Evolutionary conservation across 2,113 vertebrate species (phyloP), one percentile per base, ranked within the genome.

Genomic region (Brachionichthys hirsutus): DNA sequence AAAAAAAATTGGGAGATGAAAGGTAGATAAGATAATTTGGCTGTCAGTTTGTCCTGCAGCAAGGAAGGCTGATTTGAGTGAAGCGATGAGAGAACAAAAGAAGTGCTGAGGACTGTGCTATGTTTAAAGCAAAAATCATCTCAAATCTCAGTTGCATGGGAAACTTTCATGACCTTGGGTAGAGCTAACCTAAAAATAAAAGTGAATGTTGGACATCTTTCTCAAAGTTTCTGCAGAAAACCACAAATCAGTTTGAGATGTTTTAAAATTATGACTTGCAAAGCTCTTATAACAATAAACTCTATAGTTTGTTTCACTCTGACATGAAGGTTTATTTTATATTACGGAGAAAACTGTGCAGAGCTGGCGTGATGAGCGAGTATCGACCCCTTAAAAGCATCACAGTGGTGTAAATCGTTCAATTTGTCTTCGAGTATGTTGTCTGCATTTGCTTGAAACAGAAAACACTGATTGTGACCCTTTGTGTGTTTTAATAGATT

Each of bases 1-100:
- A 86, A 81, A 86, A 82, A 80, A 70, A 67, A 68, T 75, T 80
- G 75, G 72, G 75, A 85, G 81, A 85, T 89, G 80, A 89, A 88
- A 81, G 80, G 78, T 88, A 76, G 78, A 85, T 87, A 84, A 85
- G 75, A 84, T 87, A 79, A 85, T 88, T 84, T 81, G 75, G 70
- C 77, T 77, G 77, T 81, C 35, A 11, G 67, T 87, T 60, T 13
- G 45, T 70, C 83, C 51, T 56, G 76, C 65, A 75, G 77, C 81
- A 82, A 80, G 57, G 69, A 80, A 53, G 76, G 69, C 73, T 77
- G 73, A 84, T 76, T 86, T 80, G 75, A 61, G 68, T 22, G 75
- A 80, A 73, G 79, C 48, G 59, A 12, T 47, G 54, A 22, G 50
- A 80, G 71, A 80, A 83, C 73, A 82, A 86, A 81, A 83, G 81